A percentile compares a stretch with the other conserved stretches of the same genome.
Conservation (phyloP, 1,140 invertebrate genomes). For the Cherax destructor region DNA sequence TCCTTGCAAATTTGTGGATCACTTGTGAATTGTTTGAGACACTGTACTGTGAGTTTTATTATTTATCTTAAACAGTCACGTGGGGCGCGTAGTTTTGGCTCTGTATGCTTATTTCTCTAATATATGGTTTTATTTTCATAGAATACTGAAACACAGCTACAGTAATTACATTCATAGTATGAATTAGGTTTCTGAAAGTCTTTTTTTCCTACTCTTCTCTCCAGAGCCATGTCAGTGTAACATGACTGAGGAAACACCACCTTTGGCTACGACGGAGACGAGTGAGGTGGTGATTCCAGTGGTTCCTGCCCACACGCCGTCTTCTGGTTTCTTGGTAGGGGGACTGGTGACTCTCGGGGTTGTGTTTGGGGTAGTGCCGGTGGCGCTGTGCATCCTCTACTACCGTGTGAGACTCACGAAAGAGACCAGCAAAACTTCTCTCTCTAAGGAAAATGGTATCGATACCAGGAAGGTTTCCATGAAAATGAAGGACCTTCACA, state of each 20-base stretch:
- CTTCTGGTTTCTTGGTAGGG: conserved; percentile 56
- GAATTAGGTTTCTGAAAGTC: no score
- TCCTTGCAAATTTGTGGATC: no score
- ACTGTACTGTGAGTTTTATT: no score
- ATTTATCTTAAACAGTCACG: no score
- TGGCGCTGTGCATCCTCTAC: conserved; percentile 49
- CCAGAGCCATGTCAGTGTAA: conserved; percentile 65
- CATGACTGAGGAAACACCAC: conserved; percentile 34
- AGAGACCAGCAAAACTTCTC: conserved; percentile 43
- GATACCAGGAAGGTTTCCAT: conserved; percentile 63
- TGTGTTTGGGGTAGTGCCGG: conserved; percentile 51
- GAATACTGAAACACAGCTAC: no score
- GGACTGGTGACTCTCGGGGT: conserved; percentile 52
- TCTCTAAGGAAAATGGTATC: conserved; percentile 31
- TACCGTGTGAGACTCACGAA: conserved; percentile 60
- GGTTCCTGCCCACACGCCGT: conserved; percentile 34
- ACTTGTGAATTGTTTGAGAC: no score
- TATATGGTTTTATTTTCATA: no score
- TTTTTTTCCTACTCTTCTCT: neutral
- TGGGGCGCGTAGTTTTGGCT: no score
- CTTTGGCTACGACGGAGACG: neutral
- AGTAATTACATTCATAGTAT: no score
- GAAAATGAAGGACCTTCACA: conserved; percentile 75
- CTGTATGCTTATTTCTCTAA: no score
- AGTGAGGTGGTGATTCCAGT: conserved; percentile 13